phyloP scores from a whole-genome alignment of 2,113 vertebrate species.

The Corapipo altera region DNA sequence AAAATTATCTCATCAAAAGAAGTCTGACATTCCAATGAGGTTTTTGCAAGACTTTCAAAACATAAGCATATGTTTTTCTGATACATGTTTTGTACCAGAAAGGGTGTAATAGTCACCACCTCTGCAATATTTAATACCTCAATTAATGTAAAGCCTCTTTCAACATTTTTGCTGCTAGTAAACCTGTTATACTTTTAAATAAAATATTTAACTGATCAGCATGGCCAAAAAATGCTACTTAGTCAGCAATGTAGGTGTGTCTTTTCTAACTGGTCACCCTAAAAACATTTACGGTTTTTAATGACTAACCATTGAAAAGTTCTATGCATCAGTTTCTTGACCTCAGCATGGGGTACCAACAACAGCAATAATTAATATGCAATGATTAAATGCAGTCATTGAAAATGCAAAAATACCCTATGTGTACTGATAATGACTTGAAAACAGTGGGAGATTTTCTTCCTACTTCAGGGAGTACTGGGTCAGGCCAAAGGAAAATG shows the following conservation, averaged over 20 bases:
- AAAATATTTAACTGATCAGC: conserved; percentile 3
- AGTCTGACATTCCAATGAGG: background rate
- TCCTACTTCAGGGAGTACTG: background rate
- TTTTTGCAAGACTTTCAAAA: conserved; percentile 39
- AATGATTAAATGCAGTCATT: background rate
- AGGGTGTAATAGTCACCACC: conserved; percentile 53
- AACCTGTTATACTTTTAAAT: conserved; percentile 28
- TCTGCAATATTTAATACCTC: conserved; percentile 29
- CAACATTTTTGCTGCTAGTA: conserved; percentile 47
- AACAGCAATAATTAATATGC: background rate
- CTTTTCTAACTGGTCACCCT: background rate
- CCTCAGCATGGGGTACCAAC: background rate
- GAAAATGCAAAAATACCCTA: background rate
- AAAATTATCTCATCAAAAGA: conserved; percentile 43
- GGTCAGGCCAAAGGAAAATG: background rate
- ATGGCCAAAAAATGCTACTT: conserved; percentile 40
- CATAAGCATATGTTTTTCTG: conserved; percentile 25
- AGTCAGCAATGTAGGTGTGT: background rate
- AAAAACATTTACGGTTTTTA: background rate
- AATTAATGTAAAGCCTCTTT: conserved; percentile 41
- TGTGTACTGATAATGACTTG: background rate
- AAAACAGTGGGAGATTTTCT: background rate
- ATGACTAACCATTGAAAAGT: background rate
- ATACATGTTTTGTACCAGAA: conserved; percentile 41
- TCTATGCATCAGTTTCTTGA: background rate